These are phyloP conservation scores for Cuculus canorus DNA, from an alignment of 2,797 vertebrate genomes.

Conservation along the genomic window DNA sequence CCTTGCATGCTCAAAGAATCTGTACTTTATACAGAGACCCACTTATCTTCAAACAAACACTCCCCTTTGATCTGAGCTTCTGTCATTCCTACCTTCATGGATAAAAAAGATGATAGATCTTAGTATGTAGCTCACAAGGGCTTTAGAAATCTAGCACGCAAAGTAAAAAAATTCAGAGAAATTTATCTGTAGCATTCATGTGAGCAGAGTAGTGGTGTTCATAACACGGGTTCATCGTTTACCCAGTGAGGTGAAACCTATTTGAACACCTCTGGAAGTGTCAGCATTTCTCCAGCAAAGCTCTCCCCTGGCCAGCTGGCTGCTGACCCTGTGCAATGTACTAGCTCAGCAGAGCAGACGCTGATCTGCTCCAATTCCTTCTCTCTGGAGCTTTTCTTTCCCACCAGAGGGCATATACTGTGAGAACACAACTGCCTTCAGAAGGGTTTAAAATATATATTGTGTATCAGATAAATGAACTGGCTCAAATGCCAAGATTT, in stretches of 20 bases:
- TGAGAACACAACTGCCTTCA: conserved; percentile 26
- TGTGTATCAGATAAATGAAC: conserved; percentile 39
- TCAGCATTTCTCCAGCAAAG: conserved; percentile 1
- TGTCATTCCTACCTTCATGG: not conserved
- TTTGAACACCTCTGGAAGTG: conserved; percentile 7
- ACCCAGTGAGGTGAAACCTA: not conserved
- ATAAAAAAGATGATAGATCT: not conserved
- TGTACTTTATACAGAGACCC: not conserved
- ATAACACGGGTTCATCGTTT: fast-evolving
- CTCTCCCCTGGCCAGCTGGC: not conserved
- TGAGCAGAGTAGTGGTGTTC: not conserved
- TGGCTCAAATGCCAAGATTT: not conserved
- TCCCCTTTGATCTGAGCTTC: conserved; percentile 42
- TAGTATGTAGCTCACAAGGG: not conserved
- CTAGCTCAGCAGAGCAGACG: conserved; percentile 22
- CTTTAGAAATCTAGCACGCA: not conserved
- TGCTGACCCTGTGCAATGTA: conserved; percentile 29
- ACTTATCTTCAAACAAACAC: conserved; percentile 24
- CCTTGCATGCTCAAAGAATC: not conserved
- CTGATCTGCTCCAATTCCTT: conserved; percentile 49
- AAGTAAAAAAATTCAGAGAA: not conserved
- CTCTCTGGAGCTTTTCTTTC: conserved; percentile 33
- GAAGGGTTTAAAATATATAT: conserved; percentile 22
- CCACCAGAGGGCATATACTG: conserved; percentile 50
- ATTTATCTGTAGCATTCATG: not conserved